Base-by-base conservation (phyloP, 2,113 vertebrate species). In the Dicrurus megarhynchus region DNA sequence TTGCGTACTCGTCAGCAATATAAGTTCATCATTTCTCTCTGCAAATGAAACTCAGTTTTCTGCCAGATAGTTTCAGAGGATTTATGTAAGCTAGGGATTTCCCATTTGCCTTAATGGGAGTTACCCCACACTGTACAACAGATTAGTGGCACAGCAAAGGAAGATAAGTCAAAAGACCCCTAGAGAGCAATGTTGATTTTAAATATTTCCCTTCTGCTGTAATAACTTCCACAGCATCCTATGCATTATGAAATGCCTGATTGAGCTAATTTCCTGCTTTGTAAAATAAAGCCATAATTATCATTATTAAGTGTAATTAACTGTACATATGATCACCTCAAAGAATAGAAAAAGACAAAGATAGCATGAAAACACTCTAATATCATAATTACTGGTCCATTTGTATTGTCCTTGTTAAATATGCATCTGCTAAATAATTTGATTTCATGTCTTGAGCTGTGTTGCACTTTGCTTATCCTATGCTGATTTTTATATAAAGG, bases 261-360 rank as follows among this genome's bases (percentile, higher is more conserved):
- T 77, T 57, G 81, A 89, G 78, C 73, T 92, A 70, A 91, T 96
- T 94, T 86, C 68, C 83, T 86, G 42, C 79, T 35, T 67, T 93
- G 76, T 86, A 94, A 90, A 91, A 83, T 74, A 96, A 96, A 84
- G 47, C 35, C 47, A 39, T 93, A 83, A 93, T 96, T 94, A 84
- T 94, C 8, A 76, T 93, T 95, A 93, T 89, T 95, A 93, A 94
- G 47, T 90, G 50, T 84, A 96, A 94, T 96, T 97, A 96, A 70
- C 84, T 91, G 57, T 85, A 74, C 47, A 60, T 77, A 63, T 92
- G 82, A 93, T 95, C 82, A 70, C 79, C 13, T 12, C 26, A 26
- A 87, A 67, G 41, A 91, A 74, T 6, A 84, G 57, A 61, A 73
- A 68, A 95, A 93, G 53, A 68, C 57, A 79, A 96, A 91, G 86